Conservation (phyloP, 2,113 vertebrate species). For the Paralichthys olivaceus region DNA sequence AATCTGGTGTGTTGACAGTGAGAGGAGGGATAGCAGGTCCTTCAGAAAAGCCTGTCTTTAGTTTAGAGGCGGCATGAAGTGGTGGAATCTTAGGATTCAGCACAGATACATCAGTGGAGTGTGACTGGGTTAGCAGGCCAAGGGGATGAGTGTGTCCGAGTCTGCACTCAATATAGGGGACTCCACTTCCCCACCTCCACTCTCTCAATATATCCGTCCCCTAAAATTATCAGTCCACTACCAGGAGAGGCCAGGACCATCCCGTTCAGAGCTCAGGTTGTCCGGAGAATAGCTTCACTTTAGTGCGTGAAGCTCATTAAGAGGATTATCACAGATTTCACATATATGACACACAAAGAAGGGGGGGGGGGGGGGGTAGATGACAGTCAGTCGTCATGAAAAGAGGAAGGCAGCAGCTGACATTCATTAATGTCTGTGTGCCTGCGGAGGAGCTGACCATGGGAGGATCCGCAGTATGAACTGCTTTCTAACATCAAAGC, state of each 20-base stretch:
- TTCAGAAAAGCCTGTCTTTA: background rate
- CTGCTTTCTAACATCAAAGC: slow-evolving; percentile 51
- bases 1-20: background rate
- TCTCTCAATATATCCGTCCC: background rate
- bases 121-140: background rate
- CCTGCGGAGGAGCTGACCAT: background rate
- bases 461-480: slow-evolving; percentile 49
- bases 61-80: background rate
- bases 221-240: background rate
- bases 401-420: slow-evolving; percentile 18
- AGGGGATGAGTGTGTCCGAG: background rate
- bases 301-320: background rate
- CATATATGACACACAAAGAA: background rate
- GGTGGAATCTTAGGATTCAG: background rate
- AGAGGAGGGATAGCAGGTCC: background rate
- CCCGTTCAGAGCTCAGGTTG: background rate
- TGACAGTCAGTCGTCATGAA: slow-evolving; percentile 15
- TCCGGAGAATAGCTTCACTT: background rate
- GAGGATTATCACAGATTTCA: background rate
- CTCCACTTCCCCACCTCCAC: background rate
- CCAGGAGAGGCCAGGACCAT: slow-evolving; percentile 1
- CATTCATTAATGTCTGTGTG: slow-evolving; percentile 15
- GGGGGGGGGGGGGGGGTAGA: background rate
- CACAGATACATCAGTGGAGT: background rate
- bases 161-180: background rate